Evolutionary conservation across 2,797 vertebrate species (phyloP), one percentile per base, ranked within the genome.

Genomic region (Epinephelus awoara): DNA sequence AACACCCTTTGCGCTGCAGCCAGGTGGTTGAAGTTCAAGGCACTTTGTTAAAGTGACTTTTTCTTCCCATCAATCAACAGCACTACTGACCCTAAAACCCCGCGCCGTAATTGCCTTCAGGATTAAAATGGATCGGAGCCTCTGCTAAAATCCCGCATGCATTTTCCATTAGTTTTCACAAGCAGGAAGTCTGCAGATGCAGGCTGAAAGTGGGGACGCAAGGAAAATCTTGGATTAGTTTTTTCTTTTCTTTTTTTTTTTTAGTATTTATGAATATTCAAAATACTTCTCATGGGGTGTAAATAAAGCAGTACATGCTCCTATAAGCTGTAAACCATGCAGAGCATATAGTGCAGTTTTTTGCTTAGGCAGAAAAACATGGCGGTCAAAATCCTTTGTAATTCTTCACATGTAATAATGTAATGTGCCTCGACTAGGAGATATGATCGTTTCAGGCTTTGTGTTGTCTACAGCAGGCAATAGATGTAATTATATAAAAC

Each of bases 71-170:
- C 94, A 91, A 94, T 95, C 94, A 95, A 91, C 92, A 87, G 86
- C 90, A 92, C 87, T 88, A 87, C 91, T 94, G 94, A 95, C 95
- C 94, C 92, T 91, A 91, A 94, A 94, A 94, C 93, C 94, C 93
- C 77, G 79, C 65, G 72, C 90, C 77, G 91, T 95, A 96, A 95
- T 96, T 95, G 93, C 94, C 92, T 93, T 91, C 88, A 91, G 93
- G 93, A 95, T 93, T 95, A 95, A 95, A 96, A 95, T 93, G 93
- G 92, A 94, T 95, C 90, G 88, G 90, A 90, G 90, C 58, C 90
- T 92, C 85, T 18, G 77, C 85, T 84, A 85, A 92, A 92, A 93
- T 92, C 92, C 91, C 42, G 79, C 76, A 90, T 91, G 92, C 91
- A 94, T 94, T 94, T 90, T 91, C 92, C 90, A 95, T 94, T 94